phyloP scores from a whole-genome alignment of 2,113 vertebrate genomes.

The Indicator maculatus region DNA sequence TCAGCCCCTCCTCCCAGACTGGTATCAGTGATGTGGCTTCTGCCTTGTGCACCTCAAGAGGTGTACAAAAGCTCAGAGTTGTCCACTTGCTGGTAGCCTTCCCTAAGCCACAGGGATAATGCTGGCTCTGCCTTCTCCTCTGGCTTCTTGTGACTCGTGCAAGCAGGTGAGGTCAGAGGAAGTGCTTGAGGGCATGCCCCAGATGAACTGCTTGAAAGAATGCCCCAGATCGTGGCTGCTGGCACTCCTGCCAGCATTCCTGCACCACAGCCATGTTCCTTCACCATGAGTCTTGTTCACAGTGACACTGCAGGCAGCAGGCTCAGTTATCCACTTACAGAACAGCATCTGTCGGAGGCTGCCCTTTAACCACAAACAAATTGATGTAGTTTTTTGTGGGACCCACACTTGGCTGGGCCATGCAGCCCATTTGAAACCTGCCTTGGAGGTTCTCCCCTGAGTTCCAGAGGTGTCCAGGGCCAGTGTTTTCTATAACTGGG shows the following conservation, averaged over 20 bases:
- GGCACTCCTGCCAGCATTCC: background rate
- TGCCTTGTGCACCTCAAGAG: background rate
- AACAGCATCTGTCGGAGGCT: background rate
- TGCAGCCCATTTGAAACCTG: background rate
- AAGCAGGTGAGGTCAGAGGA: background rate
- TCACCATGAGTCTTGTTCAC: background rate
- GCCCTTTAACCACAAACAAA: background rate
- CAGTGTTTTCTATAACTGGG: background rate
- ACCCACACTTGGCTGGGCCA: background rate
- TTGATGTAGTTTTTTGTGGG: background rate
- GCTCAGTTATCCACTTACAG: background rate
- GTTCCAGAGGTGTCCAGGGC: background rate
- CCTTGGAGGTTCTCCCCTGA: background rate
- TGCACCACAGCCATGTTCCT: background rate
- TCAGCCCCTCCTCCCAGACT: background rate
- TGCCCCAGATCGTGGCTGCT: background rate
- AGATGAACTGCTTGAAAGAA: background rate
- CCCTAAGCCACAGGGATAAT: background rate
- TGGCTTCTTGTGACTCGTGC: background rate
- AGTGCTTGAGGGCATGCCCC: background rate
- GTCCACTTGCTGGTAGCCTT: background rate
- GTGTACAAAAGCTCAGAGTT: background rate
- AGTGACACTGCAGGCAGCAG: background rate
- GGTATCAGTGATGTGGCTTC: background rate
- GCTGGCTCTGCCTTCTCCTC: background rate